phyloP scores from a whole-genome alignment of 2,113 vertebrate species.

The Jacana jacana region DNA sequence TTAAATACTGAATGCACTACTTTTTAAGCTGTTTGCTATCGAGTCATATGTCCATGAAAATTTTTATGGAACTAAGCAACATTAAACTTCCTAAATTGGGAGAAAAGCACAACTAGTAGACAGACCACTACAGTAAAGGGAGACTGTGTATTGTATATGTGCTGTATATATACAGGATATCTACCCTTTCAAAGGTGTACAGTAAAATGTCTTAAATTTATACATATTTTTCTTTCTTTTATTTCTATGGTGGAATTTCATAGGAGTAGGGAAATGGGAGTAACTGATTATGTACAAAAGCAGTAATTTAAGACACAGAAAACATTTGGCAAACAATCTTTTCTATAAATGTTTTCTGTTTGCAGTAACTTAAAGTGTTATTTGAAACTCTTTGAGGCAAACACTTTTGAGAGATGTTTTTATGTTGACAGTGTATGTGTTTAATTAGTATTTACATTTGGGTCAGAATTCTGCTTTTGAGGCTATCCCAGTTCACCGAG shows the following conservation, averaged over 20 bases:
- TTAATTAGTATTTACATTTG: neutral
- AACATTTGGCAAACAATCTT: neutral
- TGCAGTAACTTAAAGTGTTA: neutral
- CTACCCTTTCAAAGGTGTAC: neutral
- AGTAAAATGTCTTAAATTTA: neutral
- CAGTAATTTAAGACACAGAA: slow-evolving; percentile 19
- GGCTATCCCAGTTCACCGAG: neutral
- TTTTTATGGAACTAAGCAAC: neutral
- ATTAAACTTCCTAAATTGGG: neutral
- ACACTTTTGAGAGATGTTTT: neutral
- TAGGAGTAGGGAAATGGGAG: neutral
- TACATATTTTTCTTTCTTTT: neutral
- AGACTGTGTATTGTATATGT: slow-evolving; percentile 16
- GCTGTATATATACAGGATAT: slow-evolving; percentile 16
- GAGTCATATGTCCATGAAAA: neutral
- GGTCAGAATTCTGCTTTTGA: neutral
- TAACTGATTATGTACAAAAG: neutral
- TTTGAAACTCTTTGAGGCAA: neutral
- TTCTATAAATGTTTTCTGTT: neutral
- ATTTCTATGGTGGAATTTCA: neutral
- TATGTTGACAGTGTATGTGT: neutral
- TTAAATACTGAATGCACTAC: slow-evolving; percentile 42
- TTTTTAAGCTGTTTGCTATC: neutral
- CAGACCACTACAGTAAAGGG: slow-evolving; percentile 51
- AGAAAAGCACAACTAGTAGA: slow-evolving; percentile 37